Base-by-base conservation (phyloP, 1,140 invertebrate species). In the Nautilus pompilius region DNA sequence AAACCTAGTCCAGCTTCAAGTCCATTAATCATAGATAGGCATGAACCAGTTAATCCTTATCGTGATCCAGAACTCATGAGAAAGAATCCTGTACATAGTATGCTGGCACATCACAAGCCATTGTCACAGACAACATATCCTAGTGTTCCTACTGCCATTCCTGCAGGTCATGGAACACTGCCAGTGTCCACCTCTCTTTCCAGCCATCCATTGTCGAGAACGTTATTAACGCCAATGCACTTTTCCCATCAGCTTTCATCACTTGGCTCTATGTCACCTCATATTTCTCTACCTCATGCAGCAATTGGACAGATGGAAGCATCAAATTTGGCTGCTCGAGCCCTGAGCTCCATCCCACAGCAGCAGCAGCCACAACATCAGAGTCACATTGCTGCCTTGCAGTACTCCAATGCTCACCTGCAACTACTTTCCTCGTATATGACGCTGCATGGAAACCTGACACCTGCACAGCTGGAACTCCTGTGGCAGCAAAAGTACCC, bases 401-500 rank as follows among this genome's bases (percentile, higher is more conserved):
- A 68, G 51, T 65, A 68, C 36, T 65, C 63, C 36, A 60, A 64
- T n/a, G 62, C 60, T 26, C 58, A 63, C 3, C 53, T 71, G 22
- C 56, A 62, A 22, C 58, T 69, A 45, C 33, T 49, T 5, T 46
- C 34, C 6, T 61, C 59, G 22, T 74, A 72, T 51, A 49, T 56
- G 5, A 62, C 64, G 5, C 62, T 73, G 26, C 65, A 71, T 34
- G 65, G 71, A 6, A 70, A 73, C 26, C 68, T 81, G n/a, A 69
- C 77, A 13, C 74, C 75, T 62, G 63, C 72, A 65, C 74, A 80
- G 54, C 57, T 82, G 28, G 80, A 82, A 60, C 49, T 75, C 36
- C 62, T 83, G 30, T 83, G 82, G 81, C 79, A 80, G 67, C 80
- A 81, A 66, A 83, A 82, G 58, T 75, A 79, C 58, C 75, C 79